phyloP scores from a whole-genome alignment of 2,797 vertebrate genomes.

The Chrysocyon brachyurus region DNA sequence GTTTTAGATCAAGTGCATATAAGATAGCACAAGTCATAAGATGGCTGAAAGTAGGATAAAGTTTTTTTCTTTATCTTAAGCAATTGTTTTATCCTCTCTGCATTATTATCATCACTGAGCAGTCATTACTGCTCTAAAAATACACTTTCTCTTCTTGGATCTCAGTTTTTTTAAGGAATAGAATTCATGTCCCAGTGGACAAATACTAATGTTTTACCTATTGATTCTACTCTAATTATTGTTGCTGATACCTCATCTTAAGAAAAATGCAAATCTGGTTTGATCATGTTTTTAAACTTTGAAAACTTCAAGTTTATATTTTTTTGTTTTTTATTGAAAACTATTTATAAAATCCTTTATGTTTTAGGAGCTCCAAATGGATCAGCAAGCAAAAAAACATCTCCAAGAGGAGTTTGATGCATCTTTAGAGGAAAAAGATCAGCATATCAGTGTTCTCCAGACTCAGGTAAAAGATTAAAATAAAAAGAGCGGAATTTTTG shows the following conservation, averaged over 20 bases:
- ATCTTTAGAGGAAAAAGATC: slow-evolving; percentile 97
- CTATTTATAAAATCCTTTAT: background rate
- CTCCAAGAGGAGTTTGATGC: slow-evolving; percentile 98
- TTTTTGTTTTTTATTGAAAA: slow-evolving; percentile 71
- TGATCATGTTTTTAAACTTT: slow-evolving; percentile 43
- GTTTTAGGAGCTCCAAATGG: slow-evolving; percentile 97
- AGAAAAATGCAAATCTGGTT: slow-evolving; percentile 24
- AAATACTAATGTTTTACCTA: slow-evolving; percentile 22
- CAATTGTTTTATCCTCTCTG: background rate
- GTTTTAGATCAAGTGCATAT: background rate
- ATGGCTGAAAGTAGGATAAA: background rate
- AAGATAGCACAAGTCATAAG: background rate
- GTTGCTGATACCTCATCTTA: background rate
- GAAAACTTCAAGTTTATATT: slow-evolving; percentile 50
- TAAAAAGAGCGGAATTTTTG: background rate
- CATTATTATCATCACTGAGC: background rate
- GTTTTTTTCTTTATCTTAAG: background rate
- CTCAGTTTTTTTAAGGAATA: slow-evolving; percentile 41
- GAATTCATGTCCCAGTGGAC: background rate
- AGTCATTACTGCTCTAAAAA: background rate
- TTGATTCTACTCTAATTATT: slow-evolving; percentile 27
- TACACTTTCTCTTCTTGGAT: slow-evolving; percentile 9
- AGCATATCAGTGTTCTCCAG: slow-evolving; percentile 97
- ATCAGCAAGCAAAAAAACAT: slow-evolving; percentile 98
- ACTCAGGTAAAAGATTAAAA: slow-evolving; percentile 91